Base-by-base conservation (phyloP, 2,888 invertebrate species). In the Anodontia alba region DNA sequence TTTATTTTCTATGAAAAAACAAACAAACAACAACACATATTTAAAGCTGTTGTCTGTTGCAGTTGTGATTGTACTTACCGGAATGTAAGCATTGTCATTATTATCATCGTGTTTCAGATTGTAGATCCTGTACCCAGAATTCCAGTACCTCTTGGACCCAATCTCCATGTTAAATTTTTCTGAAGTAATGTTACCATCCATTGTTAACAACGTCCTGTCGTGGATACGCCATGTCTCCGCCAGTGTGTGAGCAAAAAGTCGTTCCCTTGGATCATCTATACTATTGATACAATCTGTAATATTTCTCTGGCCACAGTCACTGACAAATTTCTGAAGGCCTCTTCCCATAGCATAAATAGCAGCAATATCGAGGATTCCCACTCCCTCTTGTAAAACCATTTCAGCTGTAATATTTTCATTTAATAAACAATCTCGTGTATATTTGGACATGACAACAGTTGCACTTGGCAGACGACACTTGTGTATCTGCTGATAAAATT, bases 401-500 rank as follows among this genome's bases (percentile, higher is more conserved):
- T 76, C 85, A 31, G 36, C 38, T 23, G 80, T 79, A 26, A 84
- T 68, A 10, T 51, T 46, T 17, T 80, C 73, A 20, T 54, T 71
- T 15, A 42, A 23, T 26, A 23, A 62, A 46, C 78, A 78, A 10
- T 43, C 67, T 69, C 66, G 62, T 42, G 42, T n/a, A 12, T 68
- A 62, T 10, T 75, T 15, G 12, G 43, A 51, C n/a, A 71, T n/a
- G 8, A 75, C 26, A 66, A 71, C 78, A 12, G 57, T 33, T 2
- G 72, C 57, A 43, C 83, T 76, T 10, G 66, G 20, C n/a, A 92
- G 75, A 0, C 76, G 78, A 72, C 93, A 92, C 49, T 86, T 54
- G 73, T 88, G 89, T 12, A 91, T 86, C 5, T 87, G 86, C 83
- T 95, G 94, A 89, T 93, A 95, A 76, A 93, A 94, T 76, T 95